Base-by-base conservation (phyloP, 37 sponge, comb jelly and placozoan species). In the Halisarca cf. caerulea region DNA sequence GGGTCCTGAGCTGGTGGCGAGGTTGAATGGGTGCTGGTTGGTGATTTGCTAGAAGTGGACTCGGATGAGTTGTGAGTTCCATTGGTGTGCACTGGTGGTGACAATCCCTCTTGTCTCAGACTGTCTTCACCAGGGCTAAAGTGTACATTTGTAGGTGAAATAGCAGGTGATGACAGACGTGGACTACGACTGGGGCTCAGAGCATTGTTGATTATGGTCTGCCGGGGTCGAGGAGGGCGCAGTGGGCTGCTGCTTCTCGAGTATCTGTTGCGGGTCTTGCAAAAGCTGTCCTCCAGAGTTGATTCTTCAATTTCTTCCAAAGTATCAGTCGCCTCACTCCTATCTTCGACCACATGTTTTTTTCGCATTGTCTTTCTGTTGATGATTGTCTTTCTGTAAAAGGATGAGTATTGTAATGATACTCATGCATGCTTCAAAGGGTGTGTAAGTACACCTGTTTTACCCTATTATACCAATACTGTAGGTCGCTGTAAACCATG, bases 191-290 rank as follows among this genome's bases (percentile, higher is more conserved):
- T 28, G 7, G 77, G 77, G 6, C 25, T 44, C n/a, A 74, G 77
- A 8, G 77, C 77, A 74, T 39, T 42, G 9, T 43, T 74, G 2
- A 74, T 43, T 2, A 74, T 2, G 24, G 77, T 74, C 45, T 74
- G 45, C 18, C 77, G 43, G 6, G 77, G 77, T 37, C 77, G 42
- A 11, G 45, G 77, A 40, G 77, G 77, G 8, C 32, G 77, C 15
- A 44, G 44, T 20, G 77, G 77, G 45, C 77, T 74, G 44, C 41
- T 74, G 77, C 77, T 74, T 9, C 77, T 37, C 23, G 77, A 20
- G 6, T 24, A 24, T 2, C 45, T 40, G n/a, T 37, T 14, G 37
- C 41, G 37, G 20, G 44, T 15, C 36, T 37, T 2, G 51, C 11
- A 47, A 11, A 47, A 47, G 41, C 64, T 62, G 64, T 74, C 77